Conservation (phyloP, 2,888 invertebrate species). For the Cosmorhoe ocellata region DNA sequence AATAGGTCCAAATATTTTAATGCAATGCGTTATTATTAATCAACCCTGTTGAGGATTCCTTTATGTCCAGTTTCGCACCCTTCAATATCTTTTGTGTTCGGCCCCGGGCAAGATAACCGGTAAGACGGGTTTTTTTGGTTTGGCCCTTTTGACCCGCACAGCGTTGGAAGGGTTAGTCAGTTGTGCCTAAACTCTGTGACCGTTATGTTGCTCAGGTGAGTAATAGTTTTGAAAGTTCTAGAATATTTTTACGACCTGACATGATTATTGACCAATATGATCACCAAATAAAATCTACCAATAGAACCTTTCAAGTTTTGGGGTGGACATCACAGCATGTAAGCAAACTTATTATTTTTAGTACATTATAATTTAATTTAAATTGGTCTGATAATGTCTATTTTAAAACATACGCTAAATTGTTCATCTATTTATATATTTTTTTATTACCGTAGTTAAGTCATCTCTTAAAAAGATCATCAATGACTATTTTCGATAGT, state of each 20-base stretch:
- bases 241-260: neutral
- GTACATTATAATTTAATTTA: too few relatives aligned
- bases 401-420: too few relatives aligned
- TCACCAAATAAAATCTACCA: too few relatives aligned
- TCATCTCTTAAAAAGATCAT: neutral
- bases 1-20: constrained; percentile 82
- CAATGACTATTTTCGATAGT: too few relatives aligned
- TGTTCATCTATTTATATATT: too few relatives aligned
- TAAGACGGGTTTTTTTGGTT: constrained; percentile 68
- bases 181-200: constrained; percentile 61
- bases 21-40: constrained; percentile 68
- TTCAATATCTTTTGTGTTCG: constrained; percentile 58
- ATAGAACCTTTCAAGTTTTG: too few relatives aligned
- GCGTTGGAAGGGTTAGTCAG: constrained; percentile 69
- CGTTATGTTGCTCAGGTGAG: constrained; percentile 32
- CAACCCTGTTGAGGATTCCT: constrained; percentile 59
- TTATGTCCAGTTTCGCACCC: constrained; percentile 77
- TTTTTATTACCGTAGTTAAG: too few relatives aligned
- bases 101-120: constrained; percentile 76
- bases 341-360: too few relatives aligned
- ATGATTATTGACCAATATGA: neutral
- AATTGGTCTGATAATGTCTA: too few relatives aligned
- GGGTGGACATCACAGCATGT: too few relatives aligned
- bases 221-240: constrained; percentile 14
- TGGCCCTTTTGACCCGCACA: constrained; percentile 56